Conservation (phyloP, 2,797 vertebrate genomes). For the Amphiprion clarkii region DNA sequence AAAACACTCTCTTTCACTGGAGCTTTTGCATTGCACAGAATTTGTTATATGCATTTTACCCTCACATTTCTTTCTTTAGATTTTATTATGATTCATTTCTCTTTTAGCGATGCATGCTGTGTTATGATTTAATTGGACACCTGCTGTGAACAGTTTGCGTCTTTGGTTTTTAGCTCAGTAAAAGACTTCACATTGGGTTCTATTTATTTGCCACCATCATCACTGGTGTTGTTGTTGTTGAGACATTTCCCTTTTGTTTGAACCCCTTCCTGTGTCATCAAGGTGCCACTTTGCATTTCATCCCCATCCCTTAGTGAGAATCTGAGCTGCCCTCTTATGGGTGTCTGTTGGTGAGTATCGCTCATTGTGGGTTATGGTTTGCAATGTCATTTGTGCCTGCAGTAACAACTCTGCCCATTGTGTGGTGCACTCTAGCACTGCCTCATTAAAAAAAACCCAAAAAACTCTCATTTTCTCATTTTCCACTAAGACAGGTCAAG, state of each 20-base stretch:
- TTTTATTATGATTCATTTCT: slow-evolving; percentile 26
- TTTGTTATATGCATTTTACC: slow-evolving; percentile 27
- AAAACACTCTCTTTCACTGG: slow-evolving; percentile 25
- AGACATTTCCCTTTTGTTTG: slow-evolving; percentile 80
- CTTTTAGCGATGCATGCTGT: slow-evolving; percentile 47
- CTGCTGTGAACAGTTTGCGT: slow-evolving; percentile 37
- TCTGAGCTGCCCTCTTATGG: slow-evolving; percentile 80
- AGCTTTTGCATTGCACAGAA: slow-evolving; percentile 29
- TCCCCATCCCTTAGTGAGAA: slow-evolving; percentile 84
- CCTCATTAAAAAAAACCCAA: slow-evolving; percentile 17
- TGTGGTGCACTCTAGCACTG: slow-evolving; percentile 70
- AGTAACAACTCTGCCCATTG: slow-evolving; percentile 75
- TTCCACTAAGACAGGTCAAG: slow-evolving; percentile 34
- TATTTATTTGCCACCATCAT: slow-evolving; percentile 68
- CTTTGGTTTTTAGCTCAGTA: slow-evolving; percentile 22
- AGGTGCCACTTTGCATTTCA: slow-evolving; percentile 85
- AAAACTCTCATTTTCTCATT: slow-evolving; percentile 27
- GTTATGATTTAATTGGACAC: slow-evolving; percentile 48
- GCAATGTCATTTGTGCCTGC: slow-evolving; percentile 70
- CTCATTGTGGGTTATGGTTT: slow-evolving; percentile 71
- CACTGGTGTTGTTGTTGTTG: slow-evolving; percentile 77
- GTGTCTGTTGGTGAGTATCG: slow-evolving; percentile 82
- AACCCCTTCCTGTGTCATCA: slow-evolving; percentile 81
- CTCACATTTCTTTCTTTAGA: background rate
- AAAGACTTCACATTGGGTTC: slow-evolving; percentile 55